Base-by-base conservation (phyloP, 2,113 vertebrate species). In the Colaptes auratus region DNA sequence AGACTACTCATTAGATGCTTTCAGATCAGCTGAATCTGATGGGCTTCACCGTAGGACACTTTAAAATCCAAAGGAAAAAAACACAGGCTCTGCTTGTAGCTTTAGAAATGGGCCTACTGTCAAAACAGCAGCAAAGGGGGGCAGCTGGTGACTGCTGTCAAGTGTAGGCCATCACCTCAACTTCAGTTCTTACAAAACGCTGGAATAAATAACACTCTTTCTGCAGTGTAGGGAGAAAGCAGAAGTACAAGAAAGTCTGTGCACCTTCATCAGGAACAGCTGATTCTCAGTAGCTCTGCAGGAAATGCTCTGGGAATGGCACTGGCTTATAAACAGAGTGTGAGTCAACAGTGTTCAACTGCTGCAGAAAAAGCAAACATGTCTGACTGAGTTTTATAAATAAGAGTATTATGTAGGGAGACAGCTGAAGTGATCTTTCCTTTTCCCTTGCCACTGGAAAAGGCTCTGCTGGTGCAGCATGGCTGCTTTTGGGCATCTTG, bases 21-120 rank as follows among this genome's bases (percentile, higher is more conserved):
- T 95, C 88, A 93, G 76, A 95, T 92, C 91, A 90, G 24, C 64
- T 88, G 82, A 91, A 36, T 39, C 76, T 91, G 94, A 92, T 90
- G 86, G 80, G 74, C 55, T 87, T 96, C 90, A 93, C 83, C 70
- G 55, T 73, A 86, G 74, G 70, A 84, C 66, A 81, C 66, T 91
- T 86, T 31, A 94, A 91, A 86, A 78, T n/a, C 61, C 35, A 53
- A 33, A 81, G 25, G 10, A 67, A 77, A 86, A 83, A 83, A 63
- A 1, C 7, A 42, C 3, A 20, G 58, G 25, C 36, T 71, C 48
- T 50, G 33, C 27, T 58, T 96, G 27, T 28, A 77, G 70, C 52
- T 74, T 92, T 88, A 69, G 44, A 84, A 93, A 80, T 15, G 14
- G 15, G 5, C 30, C 30, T 55, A 56, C 74, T 56, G 31, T 66